Evolutionary conservation across 2,113 vertebrate species (phyloP).

Genomic region (Chamaetylas fuelleborni): DNA sequence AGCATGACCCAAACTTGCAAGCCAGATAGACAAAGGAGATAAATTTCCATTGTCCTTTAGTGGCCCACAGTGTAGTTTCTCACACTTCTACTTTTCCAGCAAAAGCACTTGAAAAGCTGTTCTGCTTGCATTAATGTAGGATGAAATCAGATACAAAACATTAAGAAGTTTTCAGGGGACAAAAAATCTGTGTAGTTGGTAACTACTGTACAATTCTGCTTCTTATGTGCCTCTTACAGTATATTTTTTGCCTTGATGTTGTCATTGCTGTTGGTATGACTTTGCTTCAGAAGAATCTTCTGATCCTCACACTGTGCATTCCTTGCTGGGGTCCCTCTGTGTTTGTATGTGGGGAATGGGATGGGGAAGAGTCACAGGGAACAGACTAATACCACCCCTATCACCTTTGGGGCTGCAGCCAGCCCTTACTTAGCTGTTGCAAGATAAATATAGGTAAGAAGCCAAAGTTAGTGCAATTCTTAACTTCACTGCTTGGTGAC

Average conservation of each 20-base stretch:
- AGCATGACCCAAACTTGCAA: neutral
- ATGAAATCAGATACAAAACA: neutral
- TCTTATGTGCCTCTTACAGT: neutral
- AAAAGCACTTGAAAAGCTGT: neutral
- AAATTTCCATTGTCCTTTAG: neutral
- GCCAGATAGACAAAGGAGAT: neutral
- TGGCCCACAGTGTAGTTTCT: neutral
- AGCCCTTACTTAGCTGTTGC: neutral
- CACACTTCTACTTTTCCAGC: neutral
- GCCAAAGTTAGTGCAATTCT: neutral
- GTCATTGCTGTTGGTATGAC: neutral
- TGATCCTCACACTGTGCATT: neutral
- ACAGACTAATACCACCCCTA: neutral
- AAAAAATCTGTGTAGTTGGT: neutral
- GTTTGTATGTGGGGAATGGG: neutral
- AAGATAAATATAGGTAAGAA: neutral
- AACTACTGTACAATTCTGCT: neutral
- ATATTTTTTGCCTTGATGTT: neutral
- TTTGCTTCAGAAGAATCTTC: neutral
- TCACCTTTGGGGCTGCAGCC: neutral
- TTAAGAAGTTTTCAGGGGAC: neutral
- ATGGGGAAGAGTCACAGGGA: neutral
- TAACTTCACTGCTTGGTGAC: neutral
- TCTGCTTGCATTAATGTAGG: neutral
- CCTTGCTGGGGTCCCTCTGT: neutral